phyloP scores from a whole-genome alignment of 2,888 invertebrate genomes.

The Patella depressa region DNA sequence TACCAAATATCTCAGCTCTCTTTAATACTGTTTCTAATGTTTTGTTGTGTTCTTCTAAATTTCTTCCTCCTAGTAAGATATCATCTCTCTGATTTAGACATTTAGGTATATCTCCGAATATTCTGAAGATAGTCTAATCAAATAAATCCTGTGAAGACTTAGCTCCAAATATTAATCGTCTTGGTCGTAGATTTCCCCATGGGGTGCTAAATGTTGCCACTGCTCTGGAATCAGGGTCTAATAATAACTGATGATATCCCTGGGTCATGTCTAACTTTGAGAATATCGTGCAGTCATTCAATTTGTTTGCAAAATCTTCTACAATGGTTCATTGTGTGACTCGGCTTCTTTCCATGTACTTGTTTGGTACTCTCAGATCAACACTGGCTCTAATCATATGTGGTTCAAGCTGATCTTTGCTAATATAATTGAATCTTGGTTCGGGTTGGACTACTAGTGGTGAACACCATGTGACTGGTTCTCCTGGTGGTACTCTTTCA shows the following conservation, averaged over 20 bases:
- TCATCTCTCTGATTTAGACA: background rate
- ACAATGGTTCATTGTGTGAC: constrained; percentile 13
- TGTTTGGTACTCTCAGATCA: constrained; percentile 21
- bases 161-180: constrained; percentile 3
- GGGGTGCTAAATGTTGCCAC: background rate
- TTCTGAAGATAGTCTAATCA: background rate
- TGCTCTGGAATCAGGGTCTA: background rate
- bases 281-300: background rate
- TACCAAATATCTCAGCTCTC: background rate
- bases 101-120: background rate
- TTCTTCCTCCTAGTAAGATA: background rate
- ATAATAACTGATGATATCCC: background rate
- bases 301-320: constrained; percentile 17
- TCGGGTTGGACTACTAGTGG: constrained; percentile 26
- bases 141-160: background rate
- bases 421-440: constrained; percentile 14
- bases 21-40: background rate
- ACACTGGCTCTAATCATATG: constrained; percentile 26
- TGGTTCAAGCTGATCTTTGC: constrained; percentile 20
- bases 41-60: background rate
- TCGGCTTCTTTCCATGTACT: constrained; percentile 17
- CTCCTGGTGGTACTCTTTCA: constrained; percentile 20
- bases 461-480: constrained; percentile 27
- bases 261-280: background rate
- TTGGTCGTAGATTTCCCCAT: background rate